phyloP scores from a whole-genome alignment of 2,888 invertebrate species.

The Spicauda simplicius region DNA sequence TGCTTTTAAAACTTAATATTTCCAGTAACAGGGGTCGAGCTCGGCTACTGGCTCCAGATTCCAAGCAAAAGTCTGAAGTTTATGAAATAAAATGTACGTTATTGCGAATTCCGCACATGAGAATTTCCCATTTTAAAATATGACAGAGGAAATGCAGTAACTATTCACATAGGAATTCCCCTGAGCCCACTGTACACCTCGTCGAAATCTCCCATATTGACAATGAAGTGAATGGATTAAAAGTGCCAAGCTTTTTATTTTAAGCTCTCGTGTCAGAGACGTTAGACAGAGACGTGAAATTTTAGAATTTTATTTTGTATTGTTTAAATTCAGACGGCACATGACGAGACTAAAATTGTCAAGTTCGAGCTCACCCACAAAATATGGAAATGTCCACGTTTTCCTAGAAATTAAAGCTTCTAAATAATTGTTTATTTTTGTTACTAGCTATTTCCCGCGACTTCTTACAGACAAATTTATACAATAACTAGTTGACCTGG shows the following conservation, averaged over 20 bases:
- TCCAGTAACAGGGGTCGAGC: background rate
- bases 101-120: background rate
- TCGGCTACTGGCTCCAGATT: background rate
- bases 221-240: background rate
- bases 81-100: background rate
- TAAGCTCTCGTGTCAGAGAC: background rate
- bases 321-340: background rate
- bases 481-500: no score
- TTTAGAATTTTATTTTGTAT: background rate
- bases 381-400: no score
- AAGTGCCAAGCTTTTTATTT: background rate
- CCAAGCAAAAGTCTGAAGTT: background rate
- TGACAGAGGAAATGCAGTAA: background rate
- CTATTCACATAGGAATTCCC: background rate
- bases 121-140: background rate
- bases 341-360: no score
- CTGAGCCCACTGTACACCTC: background rate
- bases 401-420: no score
- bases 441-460: no score
- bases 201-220: background rate
- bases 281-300: no score
- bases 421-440: no score
- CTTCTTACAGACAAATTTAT: no score
- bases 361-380: no score
- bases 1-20: slow-evolving; percentile 28